phyloP scores from a whole-genome alignment of 2,113 vertebrate genomes.

The Chelonoidis abingdonii region DNA sequence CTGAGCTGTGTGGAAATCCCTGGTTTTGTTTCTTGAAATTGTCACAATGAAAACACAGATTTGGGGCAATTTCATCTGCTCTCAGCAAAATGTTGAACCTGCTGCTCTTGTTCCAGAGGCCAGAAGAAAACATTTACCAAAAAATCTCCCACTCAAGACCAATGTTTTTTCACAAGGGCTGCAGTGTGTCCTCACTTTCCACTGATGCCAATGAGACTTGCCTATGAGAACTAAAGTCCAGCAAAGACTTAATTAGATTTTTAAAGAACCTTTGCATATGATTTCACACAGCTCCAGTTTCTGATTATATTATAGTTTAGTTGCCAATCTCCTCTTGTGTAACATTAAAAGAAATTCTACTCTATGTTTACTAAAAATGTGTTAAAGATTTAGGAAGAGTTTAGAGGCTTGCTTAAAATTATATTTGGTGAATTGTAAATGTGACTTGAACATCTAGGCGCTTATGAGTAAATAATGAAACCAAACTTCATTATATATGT shows the following conservation, averaged over 20 bases:
- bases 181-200: not conserved
- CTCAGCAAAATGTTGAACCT: too few relatives aligned
- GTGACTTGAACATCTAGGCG: not conserved
- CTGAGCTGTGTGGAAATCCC: not conserved
- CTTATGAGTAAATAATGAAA: not conserved
- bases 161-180: not conserved
- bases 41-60: not conserved
- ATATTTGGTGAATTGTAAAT: not conserved
- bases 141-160: not conserved
- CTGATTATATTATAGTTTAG: not conserved
- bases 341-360: not conserved
- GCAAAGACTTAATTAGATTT: not conserved
- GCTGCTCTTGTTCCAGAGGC: not conserved
- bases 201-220: not conserved
- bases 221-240: not conserved
- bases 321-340: not conserved
- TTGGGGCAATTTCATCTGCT: not conserved
- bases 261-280: not conserved
- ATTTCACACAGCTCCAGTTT: not conserved
- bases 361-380: not conserved
- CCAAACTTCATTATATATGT: fast-evolving
- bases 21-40: not conserved
- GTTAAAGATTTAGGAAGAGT: not conserved
- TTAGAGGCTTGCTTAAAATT: not conserved
- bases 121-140: not conserved